Base-by-base conservation (phyloP, 2,888 invertebrate species). In the Pachycephus smyrnensis region DNA sequence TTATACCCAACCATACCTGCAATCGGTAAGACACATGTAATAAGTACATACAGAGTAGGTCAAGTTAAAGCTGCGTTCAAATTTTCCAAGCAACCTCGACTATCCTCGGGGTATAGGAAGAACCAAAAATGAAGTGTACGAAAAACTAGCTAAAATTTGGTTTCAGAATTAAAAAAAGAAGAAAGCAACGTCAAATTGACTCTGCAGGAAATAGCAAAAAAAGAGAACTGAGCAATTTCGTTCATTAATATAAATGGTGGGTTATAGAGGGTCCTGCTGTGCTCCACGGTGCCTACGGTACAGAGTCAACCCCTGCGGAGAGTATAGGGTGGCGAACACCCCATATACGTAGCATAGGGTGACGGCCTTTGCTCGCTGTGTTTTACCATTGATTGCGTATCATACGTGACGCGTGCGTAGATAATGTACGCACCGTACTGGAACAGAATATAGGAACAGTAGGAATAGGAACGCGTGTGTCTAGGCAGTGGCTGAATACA, bases 311-410 rank as follows among this genome's bases (percentile, higher is more conserved):
- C 71, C 75, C 80, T 78, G 79, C 79, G 80, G 36, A 74, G 37
- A 36, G n/a, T 36, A 36, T 33, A 74, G 35, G 37, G 55, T 55
- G 23, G 55, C 55, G 55, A 55, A 55, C 23, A 55, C 55, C 55
- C 55, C 55, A 55, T 55, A 55, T 9, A 55, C 23, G 2, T 23
- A 9, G 55, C 23, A 55, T 23, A 23, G 33, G 74, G 37, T 33
- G 74, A 15, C 75, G 75, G 74, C 9, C 55, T 40, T 4, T 40
- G 79, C 73, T 76, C 74, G 74, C 74, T 73, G 32, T 82, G 82
- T 84, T 85, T 86, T 82, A 83, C 83, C 88, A 86, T 87, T 86
- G 87, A 87, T 88, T 86, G 84, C 84, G 81, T 82, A 84, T 86
- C 86, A 82, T 83, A 81, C 79, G 80, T 80, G 83, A 84, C 85